Conservation (phyloP, 2,888 invertebrate species). For the Rhynchonema sp. region DNA sequence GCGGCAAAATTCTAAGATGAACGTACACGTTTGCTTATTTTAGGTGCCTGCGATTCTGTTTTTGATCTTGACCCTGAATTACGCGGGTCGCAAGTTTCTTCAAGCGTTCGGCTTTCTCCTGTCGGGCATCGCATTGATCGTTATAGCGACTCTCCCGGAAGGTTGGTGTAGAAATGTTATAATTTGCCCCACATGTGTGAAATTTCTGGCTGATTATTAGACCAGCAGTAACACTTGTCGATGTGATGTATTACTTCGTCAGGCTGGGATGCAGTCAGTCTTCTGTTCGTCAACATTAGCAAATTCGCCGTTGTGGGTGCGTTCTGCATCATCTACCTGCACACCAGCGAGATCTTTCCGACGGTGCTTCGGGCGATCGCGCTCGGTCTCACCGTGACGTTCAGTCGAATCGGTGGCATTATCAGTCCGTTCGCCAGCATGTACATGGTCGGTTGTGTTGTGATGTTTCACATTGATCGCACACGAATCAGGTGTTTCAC, state of each 20-base stretch:
- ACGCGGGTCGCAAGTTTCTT: background rate
- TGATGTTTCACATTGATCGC: no score
- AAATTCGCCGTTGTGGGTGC: no score
- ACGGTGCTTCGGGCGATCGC: conserved; percentile 2
- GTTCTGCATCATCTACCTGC: conserved; percentile 4
- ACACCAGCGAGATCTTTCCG: conserved; percentile 4
- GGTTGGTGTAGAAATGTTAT: background rate
- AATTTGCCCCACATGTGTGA: no score
- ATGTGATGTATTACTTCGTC: no score
- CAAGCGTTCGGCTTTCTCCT: background rate
- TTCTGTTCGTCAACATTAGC: no score
- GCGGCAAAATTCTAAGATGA: no score
- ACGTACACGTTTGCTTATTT: no score
- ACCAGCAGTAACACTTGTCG: no score
- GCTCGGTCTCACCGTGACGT: conserved; percentile 1
- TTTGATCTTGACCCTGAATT: background rate
- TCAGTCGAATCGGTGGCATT: background rate
- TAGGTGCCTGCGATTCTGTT: background rate
- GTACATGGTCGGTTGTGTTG: background rate
- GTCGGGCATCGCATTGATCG: background rate
- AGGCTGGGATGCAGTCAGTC: no score
- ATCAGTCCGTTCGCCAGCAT: conserved; percentile 1
- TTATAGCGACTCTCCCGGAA: no score
- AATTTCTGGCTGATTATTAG: no score
- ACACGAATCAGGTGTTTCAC: no score